Evolutionary conservation across 2,888 invertebrate genomes (phyloP).

Genomic region (Drosophila prolongata): DNA sequence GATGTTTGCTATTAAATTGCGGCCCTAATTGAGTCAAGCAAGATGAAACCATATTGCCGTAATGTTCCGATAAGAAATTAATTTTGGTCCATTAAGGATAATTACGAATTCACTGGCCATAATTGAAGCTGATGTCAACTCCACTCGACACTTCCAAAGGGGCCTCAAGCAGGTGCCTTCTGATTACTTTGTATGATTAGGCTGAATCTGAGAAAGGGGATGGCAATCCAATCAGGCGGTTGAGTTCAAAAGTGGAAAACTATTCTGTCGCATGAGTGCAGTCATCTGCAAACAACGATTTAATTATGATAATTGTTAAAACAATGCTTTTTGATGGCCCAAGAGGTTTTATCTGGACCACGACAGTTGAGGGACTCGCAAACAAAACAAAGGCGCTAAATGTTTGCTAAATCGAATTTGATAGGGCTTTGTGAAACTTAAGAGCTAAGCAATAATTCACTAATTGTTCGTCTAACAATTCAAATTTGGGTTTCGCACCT

Average conservation of each 20-base stretch:
- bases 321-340: slow-evolving; percentile 40
- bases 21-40: slow-evolving; percentile 18
- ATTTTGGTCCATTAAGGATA: slow-evolving; percentile 30
- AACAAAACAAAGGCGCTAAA: slow-evolving; percentile 25
- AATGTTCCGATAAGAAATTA: slow-evolving; percentile 39
- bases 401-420: slow-evolving; percentile 25
- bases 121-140: slow-evolving; percentile 35
- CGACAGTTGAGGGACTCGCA: slow-evolving; percentile 3
- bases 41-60: slow-evolving; percentile 32
- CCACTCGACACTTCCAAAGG: slow-evolving; percentile 18
- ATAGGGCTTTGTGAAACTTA: not conserved
- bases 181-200: slow-evolving; percentile 16
- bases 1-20: slow-evolving; percentile 18
- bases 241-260: slow-evolving; percentile 1
- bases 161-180: slow-evolving; percentile 24
- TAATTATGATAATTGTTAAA: slow-evolving; percentile 47
- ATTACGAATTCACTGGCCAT: slow-evolving; percentile 29
- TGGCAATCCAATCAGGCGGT: not conserved
- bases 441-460: not conserved
- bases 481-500: not conserved
- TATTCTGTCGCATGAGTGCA: slow-evolving; percentile 9
- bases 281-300: slow-evolving; percentile 48
- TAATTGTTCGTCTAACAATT: slow-evolving; percentile 5
- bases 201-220: not conserved
- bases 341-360: slow-evolving; percentile 3